phyloP scores from a whole-genome alignment of 2,113 vertebrate genomes.

The Plecotus auritus region DNA sequence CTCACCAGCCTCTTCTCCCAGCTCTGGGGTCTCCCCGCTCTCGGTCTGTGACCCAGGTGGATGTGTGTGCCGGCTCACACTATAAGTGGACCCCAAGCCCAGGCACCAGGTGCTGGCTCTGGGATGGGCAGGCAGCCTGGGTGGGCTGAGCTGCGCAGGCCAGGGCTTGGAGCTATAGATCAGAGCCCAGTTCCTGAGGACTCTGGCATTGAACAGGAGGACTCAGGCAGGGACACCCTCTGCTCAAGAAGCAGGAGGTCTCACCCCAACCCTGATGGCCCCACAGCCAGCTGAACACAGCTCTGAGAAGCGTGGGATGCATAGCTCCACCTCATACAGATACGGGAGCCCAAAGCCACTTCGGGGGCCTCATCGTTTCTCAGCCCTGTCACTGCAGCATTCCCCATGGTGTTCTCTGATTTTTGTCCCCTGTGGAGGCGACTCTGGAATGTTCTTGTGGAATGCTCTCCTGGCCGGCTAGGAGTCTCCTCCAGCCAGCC shows the following conservation, averaged over 20 bases:
- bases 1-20: not conserved
- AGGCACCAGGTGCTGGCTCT: not conserved
- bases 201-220: not conserved
- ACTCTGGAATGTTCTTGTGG: constrained; percentile 17
- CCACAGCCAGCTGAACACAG: rapidly evolving
- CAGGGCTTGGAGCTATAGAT: not conserved
- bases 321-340: rapidly evolving
- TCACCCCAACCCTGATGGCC: rapidly evolving
- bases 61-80: no score
- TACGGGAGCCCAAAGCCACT: not conserved
- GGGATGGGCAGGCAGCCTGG: rapidly evolving
- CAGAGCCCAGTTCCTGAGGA: not conserved
- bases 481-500: not conserved
- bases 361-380: not conserved
- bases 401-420: not conserved
- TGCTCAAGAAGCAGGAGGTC: not conserved
- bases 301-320: not conserved
- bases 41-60: not conserved
- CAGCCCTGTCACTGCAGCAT: not conserved
- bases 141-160: not conserved
- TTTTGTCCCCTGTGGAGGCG: not conserved
- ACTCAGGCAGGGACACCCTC: rapidly evolving
- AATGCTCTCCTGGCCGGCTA: not conserved
- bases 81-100: not conserved
- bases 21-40: not conserved